These are phyloP conservation scores for Centroberyx gerrardi DNA, from an alignment of 2,797 vertebrate species.

Conservation along the genomic window DNA sequence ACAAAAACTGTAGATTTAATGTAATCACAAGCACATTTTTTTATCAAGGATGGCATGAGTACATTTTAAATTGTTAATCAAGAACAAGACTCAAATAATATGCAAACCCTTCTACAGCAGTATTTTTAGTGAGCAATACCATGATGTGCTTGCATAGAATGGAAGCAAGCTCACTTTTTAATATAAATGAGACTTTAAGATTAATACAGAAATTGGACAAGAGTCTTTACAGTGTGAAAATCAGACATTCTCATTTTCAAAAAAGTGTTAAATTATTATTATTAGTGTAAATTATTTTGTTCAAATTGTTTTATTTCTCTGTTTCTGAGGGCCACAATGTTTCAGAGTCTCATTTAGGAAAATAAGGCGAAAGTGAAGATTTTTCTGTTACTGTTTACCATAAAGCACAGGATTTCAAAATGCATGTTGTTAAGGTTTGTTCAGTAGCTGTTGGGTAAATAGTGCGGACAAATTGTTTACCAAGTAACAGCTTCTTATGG, in stretches of 20 bases:
- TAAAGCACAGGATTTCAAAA: constrained; percentile 37
- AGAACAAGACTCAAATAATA: background rate
- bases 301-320: constrained; percentile 19
- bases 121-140: background rate
- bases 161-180: background rate
- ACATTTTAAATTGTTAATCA: constrained; percentile 17
- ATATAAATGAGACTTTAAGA: background rate
- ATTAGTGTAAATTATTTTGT: constrained; percentile 7
- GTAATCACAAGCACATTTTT: background rate
- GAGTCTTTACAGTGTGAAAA: background rate
- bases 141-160: background rate
- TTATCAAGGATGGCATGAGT: background rate
- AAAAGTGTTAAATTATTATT: too few species aligned
- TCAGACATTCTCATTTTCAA: background rate
- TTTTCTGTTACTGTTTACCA: constrained; percentile 28
- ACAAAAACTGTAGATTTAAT: background rate
- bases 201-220: background rate
- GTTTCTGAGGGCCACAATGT: constrained; percentile 40
- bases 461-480: constrained; percentile 33
- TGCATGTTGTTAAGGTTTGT: constrained; percentile 35
- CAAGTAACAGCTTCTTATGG: constrained; percentile 29
- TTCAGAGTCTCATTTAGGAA: background rate
- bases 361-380: constrained; percentile 5
- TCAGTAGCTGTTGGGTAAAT: constrained; percentile 44
- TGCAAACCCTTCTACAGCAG: too few species aligned